Percentiles rank a stretch among this genome's conserved stretches.
Conservation (phyloP, 2,797 vertebrate species). For the Danio kyathit region DNA sequence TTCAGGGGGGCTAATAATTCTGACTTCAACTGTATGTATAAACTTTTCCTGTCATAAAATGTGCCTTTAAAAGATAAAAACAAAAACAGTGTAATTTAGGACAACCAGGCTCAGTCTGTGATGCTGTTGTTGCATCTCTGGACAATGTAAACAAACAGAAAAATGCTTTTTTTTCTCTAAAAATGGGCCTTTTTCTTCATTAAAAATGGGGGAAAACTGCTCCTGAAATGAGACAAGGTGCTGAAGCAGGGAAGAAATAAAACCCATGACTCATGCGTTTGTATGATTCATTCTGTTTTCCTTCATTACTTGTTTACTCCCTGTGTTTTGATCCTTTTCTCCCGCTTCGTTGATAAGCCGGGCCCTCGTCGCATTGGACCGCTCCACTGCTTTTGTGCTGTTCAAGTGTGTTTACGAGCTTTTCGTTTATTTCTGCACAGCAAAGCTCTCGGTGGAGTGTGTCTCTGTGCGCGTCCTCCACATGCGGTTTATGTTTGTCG, state of each 20-base stretch:
- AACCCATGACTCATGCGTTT: not conserved
- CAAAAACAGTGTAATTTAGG: not conserved
- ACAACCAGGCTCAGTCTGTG: not conserved
- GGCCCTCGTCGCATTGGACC: not conserved
- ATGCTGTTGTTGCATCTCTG: not conserved
- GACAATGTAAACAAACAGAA: not conserved
- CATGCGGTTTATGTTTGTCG: conserved; percentile 40
- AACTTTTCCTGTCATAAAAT: not conserved
- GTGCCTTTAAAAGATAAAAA: too few relatives aligned
- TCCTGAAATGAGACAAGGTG: not conserved
- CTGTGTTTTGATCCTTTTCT: conserved; percentile 28
- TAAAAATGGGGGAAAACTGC: not conserved
- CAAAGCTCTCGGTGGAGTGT: not conserved
- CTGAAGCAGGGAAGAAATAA: not conserved
- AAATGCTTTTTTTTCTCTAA: not conserved
- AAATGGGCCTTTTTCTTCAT: too few relatives aligned
- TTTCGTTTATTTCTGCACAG: conserved; percentile 12
- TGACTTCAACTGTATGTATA: too few relatives aligned
- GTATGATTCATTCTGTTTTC: conserved; percentile 42
- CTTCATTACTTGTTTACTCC: conserved; percentile 12
- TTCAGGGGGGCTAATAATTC: too few relatives aligned
- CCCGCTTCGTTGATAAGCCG: conserved; percentile 25
- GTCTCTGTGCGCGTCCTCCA: not conserved
- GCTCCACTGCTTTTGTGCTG: conserved; percentile 27
- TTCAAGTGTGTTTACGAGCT: conserved; percentile 4